These are phyloP conservation scores for Catocala nupta DNA, from an alignment of 2,888 invertebrate genomes.

Conservation along the genomic window DNA sequence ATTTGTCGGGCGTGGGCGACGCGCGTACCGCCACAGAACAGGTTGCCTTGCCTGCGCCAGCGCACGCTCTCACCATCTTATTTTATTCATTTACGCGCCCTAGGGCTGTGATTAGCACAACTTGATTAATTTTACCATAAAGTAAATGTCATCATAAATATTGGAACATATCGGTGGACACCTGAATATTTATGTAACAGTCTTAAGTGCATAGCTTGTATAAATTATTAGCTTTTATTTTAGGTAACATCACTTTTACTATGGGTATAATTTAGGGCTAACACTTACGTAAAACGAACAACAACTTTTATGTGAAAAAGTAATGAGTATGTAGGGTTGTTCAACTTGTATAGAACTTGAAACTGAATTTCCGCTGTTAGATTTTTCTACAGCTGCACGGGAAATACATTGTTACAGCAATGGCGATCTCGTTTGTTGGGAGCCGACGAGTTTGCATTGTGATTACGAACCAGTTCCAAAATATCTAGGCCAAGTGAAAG, in stretches of 20 bases:
- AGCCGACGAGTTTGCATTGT: conserved; percentile 69
- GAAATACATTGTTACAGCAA: conserved; percentile 66
- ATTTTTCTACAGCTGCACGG: conserved; percentile 63
- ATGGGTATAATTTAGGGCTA: not conserved
- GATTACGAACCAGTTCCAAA: conserved; percentile 83
- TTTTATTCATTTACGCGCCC: conserved; percentile 68
- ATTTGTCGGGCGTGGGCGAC: conserved; percentile 83
- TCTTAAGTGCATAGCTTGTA: not conserved
- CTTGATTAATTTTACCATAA: conserved; percentile 34
- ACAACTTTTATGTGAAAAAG: not conserved
- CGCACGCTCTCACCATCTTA: conserved; percentile 68
- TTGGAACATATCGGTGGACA: not conserved
- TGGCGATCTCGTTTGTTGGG: conserved; percentile 53
- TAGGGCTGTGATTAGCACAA: conserved; percentile 67
- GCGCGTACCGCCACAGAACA: conserved; percentile 77
- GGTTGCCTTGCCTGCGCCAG: conserved; percentile 78
- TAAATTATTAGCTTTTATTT: not conserved
- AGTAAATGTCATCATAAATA: conserved; percentile 6
- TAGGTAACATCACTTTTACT: not conserved
- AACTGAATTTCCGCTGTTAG: conserved; percentile 34
- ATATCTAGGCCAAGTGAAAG: conserved; percentile 87
- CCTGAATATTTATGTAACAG: not conserved
- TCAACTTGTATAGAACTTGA: conserved; percentile 15
- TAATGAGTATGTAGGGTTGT: conserved; percentile 23
- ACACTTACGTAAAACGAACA: not conserved